Base-by-base conservation (phyloP, 1,140 invertebrate genomes). In the Drosophila burlai region DNA sequence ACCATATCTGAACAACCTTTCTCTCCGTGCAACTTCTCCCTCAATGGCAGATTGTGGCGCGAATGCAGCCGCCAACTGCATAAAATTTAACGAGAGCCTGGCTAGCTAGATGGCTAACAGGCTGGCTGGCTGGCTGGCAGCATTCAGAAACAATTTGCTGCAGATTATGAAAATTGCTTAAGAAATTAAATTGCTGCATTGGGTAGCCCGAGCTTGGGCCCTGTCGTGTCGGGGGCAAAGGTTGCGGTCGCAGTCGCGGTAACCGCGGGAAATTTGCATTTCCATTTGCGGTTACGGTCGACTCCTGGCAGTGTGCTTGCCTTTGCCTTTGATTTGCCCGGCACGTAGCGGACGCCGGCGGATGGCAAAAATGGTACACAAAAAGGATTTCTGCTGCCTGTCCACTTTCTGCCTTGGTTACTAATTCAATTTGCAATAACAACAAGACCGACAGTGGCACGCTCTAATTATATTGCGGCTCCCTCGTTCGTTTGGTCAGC, bases 151-250 rank as follows among this genome's bases (percentile, higher is more conserved):
- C 90, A 91, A 91, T 91, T 91, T 91, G 89, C 90, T 80, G 71
- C 80, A 91, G 89, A 91, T 91, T 91, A 91, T 89, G 89, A 91
- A 91, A 91, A 91, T 91, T 91, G 89, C 89, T 91, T 85, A 91
- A 91, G 89, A 91, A 91, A 91, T 91, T 91, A 91, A 91, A 91
- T 91, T 91, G 89, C 84, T 68, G 85, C 83, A 87, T 76, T 80
- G 80, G 80, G 66, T 72, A 49, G 62, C 71, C 13, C 47, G 31
- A 34, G 24, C 45, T 31, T n/a, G 47, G 36, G 15, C 16, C 16
- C 46, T 26, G 46, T 45, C 18, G 21, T 24, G 43, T 47, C n/a
- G 42, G 54, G 49, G 40, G 63, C 60, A 86, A 80, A 80, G 80
- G 83, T 78, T 77, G 75, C 64, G 80, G 83, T 77, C 75, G 75